phyloP scores from a whole-genome alignment of 2,113 vertebrate genomes.

The Equus przewalskii region DNA sequence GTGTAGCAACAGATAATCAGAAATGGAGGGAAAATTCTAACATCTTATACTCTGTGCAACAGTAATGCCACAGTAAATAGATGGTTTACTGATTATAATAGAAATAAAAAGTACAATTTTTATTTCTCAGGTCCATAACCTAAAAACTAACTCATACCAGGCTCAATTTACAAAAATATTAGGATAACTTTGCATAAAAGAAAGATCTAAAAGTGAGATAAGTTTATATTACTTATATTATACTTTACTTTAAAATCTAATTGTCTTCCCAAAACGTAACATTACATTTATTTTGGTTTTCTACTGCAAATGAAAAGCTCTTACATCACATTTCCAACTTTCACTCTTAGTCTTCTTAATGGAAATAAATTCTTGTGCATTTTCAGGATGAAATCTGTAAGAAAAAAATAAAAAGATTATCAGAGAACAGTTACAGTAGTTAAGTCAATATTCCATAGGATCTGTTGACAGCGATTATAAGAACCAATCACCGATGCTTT shows the following conservation, averaged over 20 bases:
- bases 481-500: not conserved
- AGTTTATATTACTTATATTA: not conserved
- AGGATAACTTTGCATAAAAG: not conserved
- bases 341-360: slow-evolving; percentile 96
- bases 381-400: slow-evolving; percentile 96
- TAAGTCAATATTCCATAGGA: not conserved
- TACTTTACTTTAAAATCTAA: slow-evolving; percentile 7
- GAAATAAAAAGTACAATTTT: not conserved
- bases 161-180: not conserved
- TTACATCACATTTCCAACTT: slow-evolving; percentile 98
- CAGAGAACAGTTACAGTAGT: not conserved
- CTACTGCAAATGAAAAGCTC: slow-evolving; percentile 77
- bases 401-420: slow-evolving; percentile 54
- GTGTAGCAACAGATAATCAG: not conserved
- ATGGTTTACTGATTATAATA: not conserved
- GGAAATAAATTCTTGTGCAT: slow-evolving; percentile 95
- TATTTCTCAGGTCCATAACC: not conserved
- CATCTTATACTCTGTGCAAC: not conserved
- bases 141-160: not conserved
- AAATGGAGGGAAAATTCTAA: not conserved
- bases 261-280: slow-evolving; percentile 38
- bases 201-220: not conserved
- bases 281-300: slow-evolving; percentile 51
- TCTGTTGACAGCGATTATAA: slow-evolving; percentile 1
- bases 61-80: not conserved